Percentiles rank a stretch among this genome's conserved stretches.
These are phyloP conservation scores for Hemibagrus wyckioides DNA, from an alignment of 2,113 vertebrate genomes.

Conservation along the genomic window DNA sequence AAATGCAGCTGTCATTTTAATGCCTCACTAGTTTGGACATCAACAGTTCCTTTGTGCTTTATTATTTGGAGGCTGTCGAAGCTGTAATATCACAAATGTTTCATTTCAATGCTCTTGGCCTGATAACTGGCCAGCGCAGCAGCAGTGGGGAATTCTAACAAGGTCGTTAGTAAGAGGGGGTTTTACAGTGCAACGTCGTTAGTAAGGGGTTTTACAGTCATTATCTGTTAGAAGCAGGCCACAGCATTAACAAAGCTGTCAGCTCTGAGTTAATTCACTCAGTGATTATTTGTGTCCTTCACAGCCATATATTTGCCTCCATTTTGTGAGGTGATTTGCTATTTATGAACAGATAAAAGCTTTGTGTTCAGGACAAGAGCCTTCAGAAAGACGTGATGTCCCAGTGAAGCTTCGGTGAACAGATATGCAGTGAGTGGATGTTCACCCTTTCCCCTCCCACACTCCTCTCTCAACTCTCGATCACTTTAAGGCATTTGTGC, in stretches of 20 bases:
- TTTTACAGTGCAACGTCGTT: slow-evolving; percentile 57
- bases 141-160: slow-evolving; percentile 65
- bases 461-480: not conserved
- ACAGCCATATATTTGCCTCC: slow-evolving; percentile 56
- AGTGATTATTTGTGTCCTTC: slow-evolving; percentile 64
- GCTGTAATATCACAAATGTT: slow-evolving; percentile 46
- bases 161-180: slow-evolving; percentile 59
- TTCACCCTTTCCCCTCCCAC: not conserved
- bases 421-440: not conserved
- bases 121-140: slow-evolving; percentile 65
- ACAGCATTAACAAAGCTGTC: slow-evolving; percentile 71
- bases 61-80: slow-evolving; percentile 47
- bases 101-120: slow-evolving; percentile 54
- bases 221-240: slow-evolving; percentile 72
- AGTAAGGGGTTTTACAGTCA: slow-evolving; percentile 46
- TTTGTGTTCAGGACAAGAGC: slow-evolving; percentile 10
- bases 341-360: slow-evolving; percentile 42
- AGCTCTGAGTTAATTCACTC: slow-evolving; percentile 63
- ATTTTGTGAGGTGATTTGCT: slow-evolving; percentile 48
- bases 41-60: slow-evolving; percentile 51
- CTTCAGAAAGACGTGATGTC: not conserved
- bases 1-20: slow-evolving; percentile 70
- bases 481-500: not conserved
- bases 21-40: slow-evolving; percentile 47
- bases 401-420: not conserved